These are phyloP conservation scores for Rhagoletis zephyria DNA, from an alignment of 1,140 invertebrate species.

Conservation along the genomic window DNA sequence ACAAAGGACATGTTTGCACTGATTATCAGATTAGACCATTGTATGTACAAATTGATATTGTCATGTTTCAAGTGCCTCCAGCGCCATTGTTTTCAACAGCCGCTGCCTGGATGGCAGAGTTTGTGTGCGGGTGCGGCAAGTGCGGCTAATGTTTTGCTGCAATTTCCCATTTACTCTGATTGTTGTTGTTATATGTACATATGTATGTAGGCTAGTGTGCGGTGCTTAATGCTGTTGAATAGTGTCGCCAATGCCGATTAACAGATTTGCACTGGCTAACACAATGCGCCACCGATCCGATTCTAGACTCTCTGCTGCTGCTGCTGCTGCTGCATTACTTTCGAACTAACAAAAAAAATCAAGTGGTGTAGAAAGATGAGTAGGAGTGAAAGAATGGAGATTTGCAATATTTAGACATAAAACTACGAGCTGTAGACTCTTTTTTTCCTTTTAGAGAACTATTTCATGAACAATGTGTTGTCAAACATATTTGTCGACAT, in stretches of 20 bases:
- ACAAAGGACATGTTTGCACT: slow-evolving; percentile 73
- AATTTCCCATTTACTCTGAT: neutral
- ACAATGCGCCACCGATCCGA: slow-evolving; percentile 40
- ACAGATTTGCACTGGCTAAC: slow-evolving; percentile 69
- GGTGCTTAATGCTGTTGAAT: slow-evolving; percentile 62
- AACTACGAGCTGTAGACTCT: slow-evolving; percentile 4
- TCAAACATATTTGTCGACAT: slow-evolving; percentile 66
- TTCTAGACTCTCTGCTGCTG: slow-evolving; percentile 55
- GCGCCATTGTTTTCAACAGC: slow-evolving; percentile 49
- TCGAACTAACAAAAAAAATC: slow-evolving; percentile 60
- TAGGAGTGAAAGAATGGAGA: slow-evolving; percentile 58
- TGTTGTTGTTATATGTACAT: neutral
- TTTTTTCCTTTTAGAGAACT: slow-evolving; percentile 61
- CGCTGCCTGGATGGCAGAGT: neutral
- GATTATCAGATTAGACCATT: slow-evolving; percentile 73
- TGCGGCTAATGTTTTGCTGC: slow-evolving; percentile 4
- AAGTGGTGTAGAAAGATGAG: slow-evolving; percentile 54
- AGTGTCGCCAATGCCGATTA: slow-evolving; percentile 72
- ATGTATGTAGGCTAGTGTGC: neutral
- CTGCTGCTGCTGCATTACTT: slow-evolving; percentile 52
- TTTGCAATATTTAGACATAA: slow-evolving; percentile 68
- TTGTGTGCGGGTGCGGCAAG: neutral
- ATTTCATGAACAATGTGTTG: slow-evolving; percentile 65
- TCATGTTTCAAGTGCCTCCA: slow-evolving; percentile 71
- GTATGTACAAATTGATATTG: slow-evolving; percentile 73